Base-by-base conservation (phyloP, 2,888 invertebrate species). In the Heliconius erato region DNA sequence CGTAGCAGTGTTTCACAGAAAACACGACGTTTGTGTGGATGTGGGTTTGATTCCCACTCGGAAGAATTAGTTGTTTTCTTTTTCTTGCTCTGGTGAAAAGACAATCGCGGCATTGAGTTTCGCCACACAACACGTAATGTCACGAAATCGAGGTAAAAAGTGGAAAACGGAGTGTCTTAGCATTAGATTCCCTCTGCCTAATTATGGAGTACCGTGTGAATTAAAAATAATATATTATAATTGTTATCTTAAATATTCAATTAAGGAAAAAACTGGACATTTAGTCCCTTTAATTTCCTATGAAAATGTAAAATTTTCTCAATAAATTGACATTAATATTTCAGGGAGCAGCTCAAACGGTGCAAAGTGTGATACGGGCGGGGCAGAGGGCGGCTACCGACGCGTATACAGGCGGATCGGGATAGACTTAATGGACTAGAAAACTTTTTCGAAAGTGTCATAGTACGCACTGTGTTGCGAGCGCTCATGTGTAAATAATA, bases 291-390 rank as follows among this genome's bases (percentile, higher is more conserved):
- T 1, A 54, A 63, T 63, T 63, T 63, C 9, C 11, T 63, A 63
- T 63, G 11, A 63, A n/a, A 63, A 63, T 11, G 11, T 63, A n/a
- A 63, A 54, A 63, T 63, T 63, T 40, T 28, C 16, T 49, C 19
- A 23, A 19, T 35, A 40, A 49, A 63, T 71, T 23, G 26, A 16
- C 67, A 14, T 68, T n/a, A 3, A 63, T 72, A 96, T 96, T 78
- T 96, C 96, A 98, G 98, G 97, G 97, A 88, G 98, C 98, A 86
- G 97, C 97, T 35, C 97, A 97, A 88, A 97, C 97, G 35, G 97
- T 98, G 86, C 97, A 97, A 91, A 97, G 96, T 83, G 97, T 97
- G 85, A 96, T 97, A 84, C 94, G 96, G 83, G 96, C 96, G 7
- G 97, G 97, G 65, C 96, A 96, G 85, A 91, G 95, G 83, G 95